phyloP scores from a whole-genome alignment of 1,140 invertebrate species.

The Lepidurus apus region DNA sequence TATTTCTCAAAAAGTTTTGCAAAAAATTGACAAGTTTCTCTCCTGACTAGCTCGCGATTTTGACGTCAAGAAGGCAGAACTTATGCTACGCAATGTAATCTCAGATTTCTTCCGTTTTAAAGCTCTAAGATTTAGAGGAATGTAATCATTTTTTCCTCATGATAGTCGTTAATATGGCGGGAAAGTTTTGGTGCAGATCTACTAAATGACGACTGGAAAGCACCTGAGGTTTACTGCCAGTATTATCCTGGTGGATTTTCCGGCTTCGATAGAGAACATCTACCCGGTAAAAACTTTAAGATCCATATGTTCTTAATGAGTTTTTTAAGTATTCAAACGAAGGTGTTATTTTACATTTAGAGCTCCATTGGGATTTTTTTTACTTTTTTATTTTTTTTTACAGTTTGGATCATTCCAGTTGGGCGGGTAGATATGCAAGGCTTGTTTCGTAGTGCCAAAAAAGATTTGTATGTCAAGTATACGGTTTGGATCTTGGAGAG shows the following conservation, averaged over 20 bases:
- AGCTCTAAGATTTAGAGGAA: not conserved
- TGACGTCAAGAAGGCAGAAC: conserved; percentile 12
- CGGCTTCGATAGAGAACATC: conserved; percentile 79
- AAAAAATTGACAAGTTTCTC: not conserved
- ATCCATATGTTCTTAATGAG: too few relatives aligned
- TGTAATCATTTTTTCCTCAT: conserved; percentile 37
- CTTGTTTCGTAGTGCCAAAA: conserved; percentile 66
- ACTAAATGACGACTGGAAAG: conserved; percentile 57
- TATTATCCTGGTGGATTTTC: conserved; percentile 68
- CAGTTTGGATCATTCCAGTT: conserved; percentile 32
- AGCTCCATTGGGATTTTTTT: too few relatives aligned
- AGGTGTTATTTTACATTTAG: too few relatives aligned
- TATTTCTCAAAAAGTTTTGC: not conserved
- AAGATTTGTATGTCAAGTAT: conserved; percentile 64
- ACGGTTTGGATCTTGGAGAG: conserved; percentile 50
- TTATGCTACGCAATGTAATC: conserved; percentile 19
- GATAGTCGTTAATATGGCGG: conserved; percentile 69
- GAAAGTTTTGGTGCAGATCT: conserved; percentile 70
- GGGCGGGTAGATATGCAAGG: conserved; percentile 60
- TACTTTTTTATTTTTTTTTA: too few relatives aligned
- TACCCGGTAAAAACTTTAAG: conserved; percentile 55
- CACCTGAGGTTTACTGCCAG: conserved; percentile 61
- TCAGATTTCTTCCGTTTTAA: not conserved
- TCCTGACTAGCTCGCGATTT: conserved; percentile 23
- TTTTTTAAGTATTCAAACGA: too few relatives aligned